Percentiles rank a stretch among this genome's conserved stretches.
phyloP scores from a whole-genome alignment of 1,140 invertebrate species.

The Pemphigus obesinymphae region DNA sequence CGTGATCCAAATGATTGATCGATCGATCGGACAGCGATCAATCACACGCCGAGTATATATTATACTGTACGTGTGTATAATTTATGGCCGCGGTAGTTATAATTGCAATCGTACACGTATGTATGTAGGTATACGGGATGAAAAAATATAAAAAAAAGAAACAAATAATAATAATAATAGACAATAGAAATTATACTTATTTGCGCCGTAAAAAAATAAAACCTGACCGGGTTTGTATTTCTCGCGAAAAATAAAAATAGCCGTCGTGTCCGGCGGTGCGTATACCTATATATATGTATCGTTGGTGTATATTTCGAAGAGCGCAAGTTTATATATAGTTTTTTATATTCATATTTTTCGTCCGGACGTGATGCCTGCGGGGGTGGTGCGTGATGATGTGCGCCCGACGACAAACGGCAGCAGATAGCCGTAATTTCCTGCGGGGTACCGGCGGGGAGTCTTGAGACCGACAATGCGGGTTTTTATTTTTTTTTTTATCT shows the following conservation, averaged over 20 bases:
- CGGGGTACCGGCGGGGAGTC: not conserved
- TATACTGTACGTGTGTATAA: not conserved
- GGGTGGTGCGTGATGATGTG: not conserved
- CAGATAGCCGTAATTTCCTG: slow-evolving; percentile 21
- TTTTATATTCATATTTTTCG: too few relatives aligned
- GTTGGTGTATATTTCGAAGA: not conserved
- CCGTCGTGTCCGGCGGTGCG: not conserved
- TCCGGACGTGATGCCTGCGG: not conserved
- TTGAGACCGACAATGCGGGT: not conserved
- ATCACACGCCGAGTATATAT: not conserved
- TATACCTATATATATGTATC: not conserved
- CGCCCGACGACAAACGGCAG: not conserved
- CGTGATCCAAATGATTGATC: slow-evolving; percentile 29
- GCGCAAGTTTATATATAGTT: not conserved
- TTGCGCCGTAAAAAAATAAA: too few relatives aligned
- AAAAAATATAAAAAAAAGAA: not conserved
- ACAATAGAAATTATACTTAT: not conserved
- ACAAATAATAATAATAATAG: too few relatives aligned
- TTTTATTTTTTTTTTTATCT: slow-evolving; percentile 11
- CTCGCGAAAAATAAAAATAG: not conserved
- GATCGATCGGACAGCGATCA: slow-evolving; percentile 31
- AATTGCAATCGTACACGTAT: not conserved
- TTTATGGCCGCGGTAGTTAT: not conserved
- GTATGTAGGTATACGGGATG: too few relatives aligned
- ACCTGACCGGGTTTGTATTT: not conserved